phyloP scores from a whole-genome alignment of 2,113 vertebrate species.

The Ammospiza caudacuta region DNA sequence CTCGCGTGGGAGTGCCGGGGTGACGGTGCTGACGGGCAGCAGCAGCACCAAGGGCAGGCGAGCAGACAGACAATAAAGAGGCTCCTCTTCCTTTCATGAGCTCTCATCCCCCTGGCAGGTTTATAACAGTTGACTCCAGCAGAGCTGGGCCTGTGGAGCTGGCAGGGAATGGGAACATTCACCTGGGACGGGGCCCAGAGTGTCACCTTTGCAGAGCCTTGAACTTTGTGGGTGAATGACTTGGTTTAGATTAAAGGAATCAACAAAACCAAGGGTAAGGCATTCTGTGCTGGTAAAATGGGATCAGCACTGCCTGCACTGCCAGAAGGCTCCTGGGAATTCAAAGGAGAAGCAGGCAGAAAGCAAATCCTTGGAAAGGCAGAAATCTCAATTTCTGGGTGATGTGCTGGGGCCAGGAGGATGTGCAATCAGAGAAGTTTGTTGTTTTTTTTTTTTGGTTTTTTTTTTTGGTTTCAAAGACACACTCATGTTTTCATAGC shows the following conservation, averaged over 20 bases:
- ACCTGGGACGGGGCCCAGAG: constrained; percentile 29
- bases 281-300: neutral
- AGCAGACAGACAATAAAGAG: constrained; percentile 41
- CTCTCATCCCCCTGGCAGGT: constrained; percentile 21
- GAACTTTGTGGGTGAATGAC: constrained; percentile 50
- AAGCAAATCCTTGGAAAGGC: neutral
- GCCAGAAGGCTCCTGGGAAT: neutral
- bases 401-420: neutral
- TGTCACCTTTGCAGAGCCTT: constrained; percentile 29
- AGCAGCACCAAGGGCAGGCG: constrained; percentile 21
- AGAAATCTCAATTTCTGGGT: neutral
- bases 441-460: neutral
- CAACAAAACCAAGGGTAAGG: constrained; percentile 40
- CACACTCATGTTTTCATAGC: neutral
- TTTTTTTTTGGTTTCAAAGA: neutral
- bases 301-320: neutral
- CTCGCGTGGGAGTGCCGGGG: neutral
- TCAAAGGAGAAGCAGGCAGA: constrained; percentile 31
- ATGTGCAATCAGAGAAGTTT: neutral
- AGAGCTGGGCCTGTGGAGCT: neutral
- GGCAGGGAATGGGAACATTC: constrained; percentile 6
- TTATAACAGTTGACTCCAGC: constrained; percentile 28
- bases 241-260: constrained; percentile 57
- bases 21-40: neutral
- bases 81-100: constrained; percentile 5